Evolutionary conservation across 30 jellyfish, hydroid and myxozoan genomes (phyloP).

Genomic region (Turritopsis dohrnii): DNA sequence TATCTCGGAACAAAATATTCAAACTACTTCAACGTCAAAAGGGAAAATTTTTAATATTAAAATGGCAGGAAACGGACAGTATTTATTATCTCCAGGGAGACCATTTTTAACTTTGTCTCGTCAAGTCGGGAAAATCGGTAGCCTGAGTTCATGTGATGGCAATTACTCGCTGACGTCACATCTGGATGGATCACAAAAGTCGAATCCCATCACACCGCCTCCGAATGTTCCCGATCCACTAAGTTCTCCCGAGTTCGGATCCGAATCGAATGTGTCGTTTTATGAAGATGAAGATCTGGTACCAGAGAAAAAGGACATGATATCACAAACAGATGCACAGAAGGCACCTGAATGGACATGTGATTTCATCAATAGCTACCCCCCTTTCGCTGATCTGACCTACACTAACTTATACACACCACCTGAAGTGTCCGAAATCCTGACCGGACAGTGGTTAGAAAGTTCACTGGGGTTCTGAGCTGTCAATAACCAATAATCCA

Average conservation of each 20-base stretch:
- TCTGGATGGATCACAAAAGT: not conserved
- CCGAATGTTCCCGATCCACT: conserved; percentile 76
- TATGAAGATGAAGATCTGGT: conserved; percentile 45
- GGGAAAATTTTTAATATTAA: not conserved
- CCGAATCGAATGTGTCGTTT: conserved; percentile 33
- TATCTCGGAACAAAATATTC: not conserved
- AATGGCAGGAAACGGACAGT: not conserved
- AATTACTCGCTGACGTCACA: conserved; percentile 35
- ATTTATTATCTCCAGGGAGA: conserved; percentile 11
- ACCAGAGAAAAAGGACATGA: not conserved
- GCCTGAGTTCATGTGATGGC: conserved; percentile 44
- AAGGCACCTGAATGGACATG: conserved; percentile 30
- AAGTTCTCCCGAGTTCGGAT: not conserved
- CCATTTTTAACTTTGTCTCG: conserved; percentile 34
- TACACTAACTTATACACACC: conserved; percentile 68
- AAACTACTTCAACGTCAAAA: not conserved
- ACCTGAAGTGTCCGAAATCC: conserved; percentile 89
- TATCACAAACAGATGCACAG: conserved; percentile 8
- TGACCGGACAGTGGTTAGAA: conserved; percentile 87
- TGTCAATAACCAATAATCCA: not conserved
- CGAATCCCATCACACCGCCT: conserved; percentile 51
- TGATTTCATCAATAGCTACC: conserved; percentile 13
- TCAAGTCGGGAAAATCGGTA: conserved; percentile 77
- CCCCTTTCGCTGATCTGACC: conserved; percentile 44
- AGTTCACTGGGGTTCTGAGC: conserved; percentile 45